phyloP scores from a whole-genome alignment of 2,888 invertebrate genomes.

The Poecilus cupreus region DNA sequence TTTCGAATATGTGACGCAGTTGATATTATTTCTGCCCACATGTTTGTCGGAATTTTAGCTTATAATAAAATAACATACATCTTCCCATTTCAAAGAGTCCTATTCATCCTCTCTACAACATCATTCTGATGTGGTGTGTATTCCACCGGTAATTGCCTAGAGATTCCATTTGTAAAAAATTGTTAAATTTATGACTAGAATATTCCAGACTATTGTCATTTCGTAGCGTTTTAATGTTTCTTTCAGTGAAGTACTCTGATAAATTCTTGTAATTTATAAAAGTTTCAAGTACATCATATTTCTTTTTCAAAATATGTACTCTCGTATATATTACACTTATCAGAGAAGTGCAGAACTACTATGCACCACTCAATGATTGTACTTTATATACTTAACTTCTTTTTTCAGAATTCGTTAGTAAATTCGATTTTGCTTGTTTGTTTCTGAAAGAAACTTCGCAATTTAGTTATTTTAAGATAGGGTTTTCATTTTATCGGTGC shows the following conservation, averaged over 20 bases:
- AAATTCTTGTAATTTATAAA: constrained; percentile 10
- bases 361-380: constrained; percentile 19
- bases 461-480: too few relatives aligned
- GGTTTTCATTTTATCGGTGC: too few relatives aligned
- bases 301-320: constrained; percentile 26
- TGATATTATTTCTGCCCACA: constrained; percentile 2
- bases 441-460: too few relatives aligned
- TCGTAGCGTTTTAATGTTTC: neutral
- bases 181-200: neutral
- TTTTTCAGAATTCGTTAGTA: too few relatives aligned
- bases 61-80: constrained; percentile 5
- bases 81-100: neutral
- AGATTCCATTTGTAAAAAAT: constrained; percentile 5
- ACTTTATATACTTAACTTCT: too few relatives aligned
- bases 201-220: neutral
- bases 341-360: constrained; percentile 52
- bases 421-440: too few relatives aligned
- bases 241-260: neutral
- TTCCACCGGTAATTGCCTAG: constrained; percentile 36
- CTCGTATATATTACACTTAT: constrained; percentile 49
- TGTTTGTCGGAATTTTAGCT: neutral
- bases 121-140: neutral
- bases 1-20: neutral
- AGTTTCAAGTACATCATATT: neutral
- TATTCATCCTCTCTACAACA: neutral